Evolutionary conservation across 2,888 invertebrate species (phyloP).

Genomic region (Drosophila parthenogenetica): DNA sequence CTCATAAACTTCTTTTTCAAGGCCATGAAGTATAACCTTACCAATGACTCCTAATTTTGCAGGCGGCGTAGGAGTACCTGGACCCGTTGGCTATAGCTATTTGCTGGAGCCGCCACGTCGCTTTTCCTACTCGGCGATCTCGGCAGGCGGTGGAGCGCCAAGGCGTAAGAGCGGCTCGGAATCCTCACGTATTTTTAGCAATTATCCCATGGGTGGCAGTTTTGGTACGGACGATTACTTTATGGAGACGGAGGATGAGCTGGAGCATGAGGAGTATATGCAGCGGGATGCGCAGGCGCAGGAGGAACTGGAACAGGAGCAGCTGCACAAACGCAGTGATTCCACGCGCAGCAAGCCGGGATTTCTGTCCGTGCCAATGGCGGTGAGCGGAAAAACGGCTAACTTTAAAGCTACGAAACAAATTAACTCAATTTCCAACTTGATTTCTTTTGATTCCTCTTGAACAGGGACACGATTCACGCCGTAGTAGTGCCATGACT

Average conservation of each 20-base stretch:
- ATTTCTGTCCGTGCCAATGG: constrained; percentile 84
- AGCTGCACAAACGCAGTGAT: constrained; percentile 79
- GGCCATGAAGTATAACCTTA: too few relatives aligned
- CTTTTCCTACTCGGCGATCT: constrained; percentile 86
- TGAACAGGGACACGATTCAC: constrained; percentile 84
- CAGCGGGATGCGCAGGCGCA: constrained; percentile 78
- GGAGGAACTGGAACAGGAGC: constrained; percentile 54
- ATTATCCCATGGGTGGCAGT: constrained; percentile 85
- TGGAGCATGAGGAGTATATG: constrained; percentile 85
- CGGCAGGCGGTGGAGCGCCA: constrained; percentile 64
- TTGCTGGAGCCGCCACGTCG: constrained; percentile 89
- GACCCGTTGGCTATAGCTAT: constrained; percentile 90
- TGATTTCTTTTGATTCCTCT: neutral
- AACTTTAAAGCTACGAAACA: too few relatives aligned
- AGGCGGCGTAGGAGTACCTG: constrained; percentile 86
- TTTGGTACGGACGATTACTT: constrained; percentile 85
- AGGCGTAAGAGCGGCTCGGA: constrained; percentile 88
- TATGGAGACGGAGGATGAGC: constrained; percentile 85
- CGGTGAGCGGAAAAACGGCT: constrained; percentile 68
- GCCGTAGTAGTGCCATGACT: constrained; percentile 92
- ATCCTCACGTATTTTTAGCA: constrained; percentile 85
- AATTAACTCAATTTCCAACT: neutral
- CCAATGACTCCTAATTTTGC: too few relatives aligned
- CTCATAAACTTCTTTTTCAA: too few relatives aligned
- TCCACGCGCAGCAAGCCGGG: constrained; percentile 84